Base-by-base conservation (phyloP, 1,140 invertebrate genomes). In the Drosophila jambulina region DNA sequence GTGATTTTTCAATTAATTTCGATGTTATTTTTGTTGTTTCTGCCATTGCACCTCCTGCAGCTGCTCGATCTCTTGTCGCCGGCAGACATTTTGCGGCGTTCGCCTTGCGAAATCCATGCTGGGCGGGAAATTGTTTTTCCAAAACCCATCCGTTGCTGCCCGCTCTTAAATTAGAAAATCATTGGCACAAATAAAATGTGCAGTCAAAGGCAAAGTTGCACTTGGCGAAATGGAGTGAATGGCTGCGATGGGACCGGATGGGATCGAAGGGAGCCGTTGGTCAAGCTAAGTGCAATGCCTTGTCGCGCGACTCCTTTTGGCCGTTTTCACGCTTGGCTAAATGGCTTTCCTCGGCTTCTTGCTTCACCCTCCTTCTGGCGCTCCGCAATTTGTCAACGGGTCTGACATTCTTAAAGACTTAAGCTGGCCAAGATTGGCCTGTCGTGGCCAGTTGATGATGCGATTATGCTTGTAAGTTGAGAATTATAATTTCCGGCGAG, bases 1-100 rank as follows among this genome's bases (percentile, higher is more conserved):
- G 83, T 88, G 77, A 88, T 87, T 84, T 87, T 87, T 87, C 80
- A 87, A 87, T 87, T 87, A 87, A 87, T 88, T 87, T 80, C 84
- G 72, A 68, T 85, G 70, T 77, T 62, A 57, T 69, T 75, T 80
- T 77, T 82, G 54, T 72, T 80, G 38, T 58, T 56, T 21, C 21
- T 34, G 9, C 21, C 25, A n/a, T 48, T 53, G 29, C 40, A 34
- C 27, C 29, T 61, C 29, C 36, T 40, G 36, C 25, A 32, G 42
- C 54, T 63, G 57, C 75, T 75, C 54, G 64, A 77, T 78, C 67
- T 71, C 63, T 63, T 79, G 75, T 82, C 70, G 75, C 70, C 53
- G 70, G 27, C 83, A 87, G 83, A 82, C 56, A 61, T 79, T 57
- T 57, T 58, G 51, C 32, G 25, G 25, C 34, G 36, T 25, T 69